Base-by-base conservation (phyloP, 1,140 invertebrate species). In the Drosophila nigrodunni region DNA sequence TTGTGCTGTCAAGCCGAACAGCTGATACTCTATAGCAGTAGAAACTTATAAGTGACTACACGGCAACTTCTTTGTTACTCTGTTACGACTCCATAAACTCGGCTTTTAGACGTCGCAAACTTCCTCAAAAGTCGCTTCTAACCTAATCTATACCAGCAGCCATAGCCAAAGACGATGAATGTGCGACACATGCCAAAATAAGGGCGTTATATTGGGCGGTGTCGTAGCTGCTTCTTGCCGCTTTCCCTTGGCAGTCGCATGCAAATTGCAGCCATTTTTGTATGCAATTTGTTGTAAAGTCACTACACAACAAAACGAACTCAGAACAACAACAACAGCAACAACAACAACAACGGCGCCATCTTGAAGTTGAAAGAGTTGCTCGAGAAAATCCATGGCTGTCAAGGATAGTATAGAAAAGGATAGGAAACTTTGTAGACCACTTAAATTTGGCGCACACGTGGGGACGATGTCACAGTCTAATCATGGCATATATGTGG, bases 181-280 rank as follows among this genome's bases (percentile, higher is more conserved):
- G 72, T 66, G 52, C 55, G 64, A 77, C 67, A 83, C 62, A 77
- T 57, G 73, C 44, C 37, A 69, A 73, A 65, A 59, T 41, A 57
- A 8, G 15, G 15, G 35, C 21, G 50, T 57, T 41, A 66, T 71
- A 64, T 55, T 55, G 66, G 66, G 66, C 52, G 50, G 64, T 46
- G 60, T 13, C 49, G 39, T 47, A 39, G 55, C 13, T 30, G n/a
- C 57, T 57, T 5, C 50, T 55, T 41, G 30, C 35, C 39, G 11
- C 13, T 30, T 30, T n/a, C 39, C 34, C 21, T 58, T 70, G 66
- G 41, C 55, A 74, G 49, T 54, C 47, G 57, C 73, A 85, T 85
- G 81, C 81, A 85, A 85, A 85, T 85, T 85, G 81, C 74, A 79
- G 65, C 43, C 74, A 83, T 37, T 85, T 80, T 83, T 68, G 80